Percentiles rank a stretch among this genome's conserved stretches.
phyloP scores from a whole-genome alignment of 2,888 invertebrate species.

The Drosophila anomalata region DNA sequence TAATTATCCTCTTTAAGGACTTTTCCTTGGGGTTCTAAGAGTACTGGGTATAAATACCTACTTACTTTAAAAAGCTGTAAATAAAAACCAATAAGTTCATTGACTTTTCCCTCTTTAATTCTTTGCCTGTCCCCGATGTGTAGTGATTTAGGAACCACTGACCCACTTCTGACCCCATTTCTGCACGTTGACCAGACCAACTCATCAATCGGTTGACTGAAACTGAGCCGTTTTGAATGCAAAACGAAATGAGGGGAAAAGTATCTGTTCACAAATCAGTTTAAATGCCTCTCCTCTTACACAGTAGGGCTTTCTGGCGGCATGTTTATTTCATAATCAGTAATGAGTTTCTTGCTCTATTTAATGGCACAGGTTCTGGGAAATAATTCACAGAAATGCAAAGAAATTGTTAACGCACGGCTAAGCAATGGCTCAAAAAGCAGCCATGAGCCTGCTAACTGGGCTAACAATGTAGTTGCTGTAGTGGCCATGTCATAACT shows the following conservation, averaged over 20 bases:
- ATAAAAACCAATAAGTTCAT: slow-evolving; percentile 17
- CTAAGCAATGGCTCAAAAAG: slow-evolving; percentile 30
- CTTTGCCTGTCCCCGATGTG: slow-evolving; percentile 35
- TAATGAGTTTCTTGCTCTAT: slow-evolving; percentile 76
- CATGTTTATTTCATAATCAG: slow-evolving; percentile 63
- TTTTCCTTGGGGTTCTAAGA: no score
- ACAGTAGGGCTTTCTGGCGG: background rate
- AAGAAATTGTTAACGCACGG: slow-evolving; percentile 55
- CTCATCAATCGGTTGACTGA: slow-evolving; percentile 37
- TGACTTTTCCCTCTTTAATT: slow-evolving; percentile 23
- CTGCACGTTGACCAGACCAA: slow-evolving; percentile 37
- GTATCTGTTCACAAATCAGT: slow-evolving; percentile 45
- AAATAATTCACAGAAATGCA: slow-evolving; percentile 44
- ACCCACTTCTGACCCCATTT: slow-evolving; percentile 21
- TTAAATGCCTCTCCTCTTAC: slow-evolving; percentile 11
- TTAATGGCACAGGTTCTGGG: slow-evolving; percentile 58
- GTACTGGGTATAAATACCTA: background rate
- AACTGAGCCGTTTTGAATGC: slow-evolving; percentile 33
- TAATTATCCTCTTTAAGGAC: no score
- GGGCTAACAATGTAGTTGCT: slow-evolving; percentile 15
- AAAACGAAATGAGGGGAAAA: slow-evolving; percentile 18
- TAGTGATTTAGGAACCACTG: slow-evolving; percentile 49
- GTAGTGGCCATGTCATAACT: slow-evolving; percentile 17
- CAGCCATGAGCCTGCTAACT: slow-evolving; percentile 7
- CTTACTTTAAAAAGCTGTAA: no score